Base-by-base conservation (phyloP, 30 jellyfish, hydroid and myxozoan genomes). In the Chironex yamaguchii region DNA sequence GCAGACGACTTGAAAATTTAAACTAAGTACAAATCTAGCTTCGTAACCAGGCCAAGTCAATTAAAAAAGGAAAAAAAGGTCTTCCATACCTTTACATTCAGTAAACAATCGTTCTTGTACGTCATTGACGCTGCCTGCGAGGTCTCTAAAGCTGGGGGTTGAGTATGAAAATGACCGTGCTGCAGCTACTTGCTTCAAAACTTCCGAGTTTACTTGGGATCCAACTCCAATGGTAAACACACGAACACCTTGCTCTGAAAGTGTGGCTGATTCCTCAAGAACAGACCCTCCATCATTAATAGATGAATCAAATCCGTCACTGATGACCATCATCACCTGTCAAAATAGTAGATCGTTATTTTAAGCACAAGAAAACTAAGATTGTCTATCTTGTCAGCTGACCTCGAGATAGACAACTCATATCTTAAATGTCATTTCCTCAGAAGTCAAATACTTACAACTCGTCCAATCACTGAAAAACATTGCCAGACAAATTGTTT, bases 221-320 rank as follows among this genome's bases (percentile, higher is more conserved):
- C 97, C 97, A 67, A 81, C 94, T 23, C 91, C 97, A 36, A 87
- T 70, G n/a, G 87, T 92, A 62, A 36, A 93, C 25, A 93, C 71
- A 0, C 62, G 23, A 28, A 76, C 58, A 26, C 98, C 98, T 20
- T 36, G 76, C 32, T 79, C 84, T 53, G 81, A 81, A 58, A 92
- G 68, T 1, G 63, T 86, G 1, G 52, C 52, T 17, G 89, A 89
- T 13, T 49, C 29, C 34, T 4, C 67, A 34, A 67, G 29, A 21
- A 85, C 86, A 23, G 89, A 36, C 23, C n/a, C 87, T 86, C 58
- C 81, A 48, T 50, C 90, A 3, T 1, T 77, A 13, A 88, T 91
- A 0, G 85, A 29, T 50, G 85, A 76, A 34, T 89, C 92, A 49
- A 65, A 81, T 29, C 97, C 97, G 53, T 89, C 97, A 4, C 93